Evolutionary conservation across 2,888 invertebrate genomes (phyloP), one percentile per base, ranked within the genome.

Genomic region (Erpobdella octoculata): DNA sequence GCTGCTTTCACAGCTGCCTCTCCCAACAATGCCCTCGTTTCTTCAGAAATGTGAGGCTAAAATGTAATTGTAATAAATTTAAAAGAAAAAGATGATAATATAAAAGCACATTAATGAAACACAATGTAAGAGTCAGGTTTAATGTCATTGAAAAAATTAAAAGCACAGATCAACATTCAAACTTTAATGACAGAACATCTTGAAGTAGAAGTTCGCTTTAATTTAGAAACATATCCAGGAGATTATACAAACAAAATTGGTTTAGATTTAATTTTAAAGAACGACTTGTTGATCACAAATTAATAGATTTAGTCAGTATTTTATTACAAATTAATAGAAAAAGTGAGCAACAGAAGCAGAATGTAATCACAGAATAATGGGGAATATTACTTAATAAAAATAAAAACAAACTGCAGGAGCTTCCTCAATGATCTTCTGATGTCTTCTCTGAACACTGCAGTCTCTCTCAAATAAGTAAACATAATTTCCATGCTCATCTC

Each of bases 401-500:
- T 6, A 41, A 1, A 21, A 2, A 71, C 75, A 74, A 86, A 93
- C 93, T 35, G 93, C 95, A 46, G 97, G 97, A 2, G 96, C 96
- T 86, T 97, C 96, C 53, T 77, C 77, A 25, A 77, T 77, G 41
- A 99, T 91, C 85, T 99, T 99, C 83, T 99, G 98, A 86, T 99
- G 98, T 70, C 98, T 87, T 78, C 98, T 87, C 83, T 99, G 98
- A n/a, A 98, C 92, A n/a, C 94, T 94, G 82, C 98, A 98, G 83
- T 98, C 98, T 79, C 98, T 87, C 85, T 99, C 98, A 85, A 91
- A 96, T 71, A 98, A 85, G 84, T 98, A 92, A 0, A 99, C 95
- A 67, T 90, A 92, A 83, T 96, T 92, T 2, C 79, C 70, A 12
- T 38, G 41, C 41, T 25, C 37, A 15, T 62, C 70, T 36, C 61